Conservation (phyloP, 1,140 invertebrate genomes). For the Leptopilina clavipes region DNA sequence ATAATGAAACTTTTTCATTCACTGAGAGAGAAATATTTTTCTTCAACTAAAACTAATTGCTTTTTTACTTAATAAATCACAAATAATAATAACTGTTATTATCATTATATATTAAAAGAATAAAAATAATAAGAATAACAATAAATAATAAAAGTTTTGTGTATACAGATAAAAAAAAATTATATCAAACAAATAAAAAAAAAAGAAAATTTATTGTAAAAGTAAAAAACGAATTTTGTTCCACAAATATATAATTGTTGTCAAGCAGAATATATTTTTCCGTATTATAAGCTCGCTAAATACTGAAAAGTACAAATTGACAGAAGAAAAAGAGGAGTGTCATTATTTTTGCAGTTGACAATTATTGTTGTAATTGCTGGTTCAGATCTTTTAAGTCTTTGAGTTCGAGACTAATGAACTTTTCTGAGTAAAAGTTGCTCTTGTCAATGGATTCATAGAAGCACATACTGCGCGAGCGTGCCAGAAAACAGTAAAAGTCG, state of each 20-base stretch:
- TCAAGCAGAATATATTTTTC: neutral
- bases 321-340: neutral
- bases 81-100: too few species aligned
- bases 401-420: neutral
- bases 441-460: constrained; percentile 12
- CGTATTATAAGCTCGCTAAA: neutral
- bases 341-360: neutral
- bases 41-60: too few species aligned
- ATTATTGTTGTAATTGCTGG: constrained; percentile 5
- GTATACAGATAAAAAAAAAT: too few species aligned
- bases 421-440: constrained; percentile 6
- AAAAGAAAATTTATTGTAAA: too few species aligned
- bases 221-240: too few species aligned
- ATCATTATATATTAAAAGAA: too few species aligned
- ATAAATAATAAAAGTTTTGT: too few species aligned
- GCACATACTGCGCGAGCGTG: neutral
- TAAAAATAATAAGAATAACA: too few species aligned
- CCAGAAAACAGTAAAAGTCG: neutral
- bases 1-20: too few species aligned
- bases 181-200: too few species aligned
- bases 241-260: neutral
- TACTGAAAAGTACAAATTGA: neutral
- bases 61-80: too few species aligned
- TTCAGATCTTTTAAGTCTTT: neutral
- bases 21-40: too few species aligned